phyloP scores from a whole-genome alignment of 2,888 invertebrate genomes.

The Leucania comma region DNA sequence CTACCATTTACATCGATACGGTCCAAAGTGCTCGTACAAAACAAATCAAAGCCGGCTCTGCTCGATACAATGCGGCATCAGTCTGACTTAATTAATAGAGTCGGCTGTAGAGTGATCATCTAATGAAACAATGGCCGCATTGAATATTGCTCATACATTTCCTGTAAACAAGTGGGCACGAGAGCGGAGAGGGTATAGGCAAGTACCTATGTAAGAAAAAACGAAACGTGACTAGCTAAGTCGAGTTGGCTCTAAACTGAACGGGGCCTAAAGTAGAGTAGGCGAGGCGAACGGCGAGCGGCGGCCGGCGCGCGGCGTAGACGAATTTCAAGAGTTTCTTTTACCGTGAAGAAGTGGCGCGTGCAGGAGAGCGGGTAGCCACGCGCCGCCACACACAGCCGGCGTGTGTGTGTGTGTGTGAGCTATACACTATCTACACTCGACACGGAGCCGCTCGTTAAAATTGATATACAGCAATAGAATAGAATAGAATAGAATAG shows the following conservation, averaged over 20 bases:
- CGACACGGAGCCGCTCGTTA: conserved; percentile 41
- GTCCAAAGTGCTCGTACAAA: conserved; percentile 28
- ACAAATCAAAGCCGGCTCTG: conserved; percentile 31
- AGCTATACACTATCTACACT: conserved; percentile 43
- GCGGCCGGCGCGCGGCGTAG: conserved; percentile 78
- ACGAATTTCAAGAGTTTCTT: conserved; percentile 87
- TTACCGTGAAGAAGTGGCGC: conserved; percentile 83
- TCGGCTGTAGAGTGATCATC: conserved; percentile 31
- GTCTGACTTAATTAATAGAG: conserved; percentile 51
- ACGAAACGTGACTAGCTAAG: conserved; percentile 76
- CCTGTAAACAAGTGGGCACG: conserved; percentile 28
- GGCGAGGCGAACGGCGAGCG: conserved; percentile 67
- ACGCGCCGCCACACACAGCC: conserved; percentile 44
- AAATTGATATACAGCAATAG: conserved; percentile 39
- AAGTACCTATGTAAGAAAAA: conserved; percentile 49
- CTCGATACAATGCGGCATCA: conserved; percentile 45
- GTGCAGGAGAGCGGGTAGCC: conserved; percentile 79
- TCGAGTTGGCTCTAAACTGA: conserved; percentile 73
- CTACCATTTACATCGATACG: conserved; percentile 40
- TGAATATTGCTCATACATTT: conserved; percentile 40
- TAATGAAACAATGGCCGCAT: conserved; percentile 42
- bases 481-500: no score
- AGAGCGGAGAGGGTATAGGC: conserved; percentile 27
- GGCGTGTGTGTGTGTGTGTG: conserved; percentile 20
- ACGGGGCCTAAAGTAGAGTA: conserved; percentile 77